A percentile compares a stretch with the other conserved stretches of the same genome.
Evolutionary conservation across 2,797 vertebrate genomes (phyloP).

Genomic region (Acipenser ruthenus): DNA sequence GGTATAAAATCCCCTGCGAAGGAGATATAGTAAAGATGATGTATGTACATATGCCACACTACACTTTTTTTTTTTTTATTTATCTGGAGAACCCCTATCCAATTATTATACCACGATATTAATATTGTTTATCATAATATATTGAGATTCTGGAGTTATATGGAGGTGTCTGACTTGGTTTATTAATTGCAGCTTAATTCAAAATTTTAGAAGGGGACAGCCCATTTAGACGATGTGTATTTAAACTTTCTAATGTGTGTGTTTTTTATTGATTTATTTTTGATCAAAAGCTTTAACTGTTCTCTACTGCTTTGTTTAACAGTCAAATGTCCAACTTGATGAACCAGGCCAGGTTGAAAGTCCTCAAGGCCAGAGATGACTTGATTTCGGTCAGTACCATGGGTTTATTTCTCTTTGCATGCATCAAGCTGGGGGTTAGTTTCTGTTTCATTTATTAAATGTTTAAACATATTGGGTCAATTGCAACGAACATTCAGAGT

Average conservation of each 20-base stretch:
- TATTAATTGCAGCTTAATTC: too few relatives aligned
- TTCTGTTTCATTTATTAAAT: neutral
- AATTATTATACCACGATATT: too few relatives aligned
- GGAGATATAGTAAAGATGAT: too few relatives aligned
- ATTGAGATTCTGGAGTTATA: neutral
- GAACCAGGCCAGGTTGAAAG: conserved; percentile 96
- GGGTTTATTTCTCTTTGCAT: neutral
- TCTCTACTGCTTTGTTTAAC: conserved; percentile 19
- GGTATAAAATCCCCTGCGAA: too few relatives aligned
- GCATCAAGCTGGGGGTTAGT: neutral
- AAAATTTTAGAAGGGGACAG: conserved; percentile 9
- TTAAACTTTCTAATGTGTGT: conserved; percentile 12
- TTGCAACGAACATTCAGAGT: too few relatives aligned
- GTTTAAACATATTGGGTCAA: too few relatives aligned
- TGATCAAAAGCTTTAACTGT: conserved; percentile 21
- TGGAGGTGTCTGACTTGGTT: neutral
- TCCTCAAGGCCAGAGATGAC: conserved; percentile 91
- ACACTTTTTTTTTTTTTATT: too few relatives aligned
- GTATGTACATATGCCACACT: too few relatives aligned
- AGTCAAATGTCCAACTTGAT: conserved; percentile 98
- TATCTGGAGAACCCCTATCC: too few relatives aligned
- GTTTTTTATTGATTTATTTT: neutral
- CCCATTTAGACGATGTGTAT: conserved; percentile 8
- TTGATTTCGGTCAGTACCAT: conserved; percentile 80
- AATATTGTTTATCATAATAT: too few relatives aligned